Conservation (phyloP, 2,797 vertebrate genomes). For the Pelobates cultripes region DNA sequence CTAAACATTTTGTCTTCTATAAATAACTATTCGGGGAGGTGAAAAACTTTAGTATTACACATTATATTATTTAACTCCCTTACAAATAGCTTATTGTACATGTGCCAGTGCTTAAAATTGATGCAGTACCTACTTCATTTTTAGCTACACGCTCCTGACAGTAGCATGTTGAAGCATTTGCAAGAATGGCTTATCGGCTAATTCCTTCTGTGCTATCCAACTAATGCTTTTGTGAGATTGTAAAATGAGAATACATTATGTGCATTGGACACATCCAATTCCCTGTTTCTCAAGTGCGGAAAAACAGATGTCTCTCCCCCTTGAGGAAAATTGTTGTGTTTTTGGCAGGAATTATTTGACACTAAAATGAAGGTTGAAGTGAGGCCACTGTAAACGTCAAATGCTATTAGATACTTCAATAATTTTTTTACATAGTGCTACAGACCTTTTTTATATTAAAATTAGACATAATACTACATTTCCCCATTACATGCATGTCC, state of each 20-base stretch:
- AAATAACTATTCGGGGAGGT: constrained; percentile 25
- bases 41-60: constrained; percentile 28
- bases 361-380: constrained; percentile 55
- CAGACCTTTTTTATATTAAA: constrained; percentile 9
- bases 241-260: constrained; percentile 55
- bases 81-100: constrained; percentile 47
- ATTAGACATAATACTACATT: background rate
- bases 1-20: constrained; percentile 45
- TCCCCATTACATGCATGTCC: too few relatives aligned
- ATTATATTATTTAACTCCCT: constrained; percentile 41
- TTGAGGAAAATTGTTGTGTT: constrained; percentile 53
- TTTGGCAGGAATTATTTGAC: constrained; percentile 55
- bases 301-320: constrained; percentile 50
- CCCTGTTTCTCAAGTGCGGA: constrained; percentile 51
- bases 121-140: constrained; percentile 43
- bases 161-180: constrained; percentile 48
- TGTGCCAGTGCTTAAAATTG: constrained; percentile 38
- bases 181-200: constrained; percentile 52
- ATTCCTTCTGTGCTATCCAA: constrained; percentile 55
- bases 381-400: constrained; percentile 52
- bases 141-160: constrained; percentile 49
- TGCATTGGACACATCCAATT: constrained; percentile 47
- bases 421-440: constrained; percentile 33
- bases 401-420: constrained; percentile 47
- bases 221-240: constrained; percentile 54